These are phyloP conservation scores for Mionectes macconnelli DNA, from an alignment of 2,113 vertebrate species.

Conservation along the genomic window DNA sequence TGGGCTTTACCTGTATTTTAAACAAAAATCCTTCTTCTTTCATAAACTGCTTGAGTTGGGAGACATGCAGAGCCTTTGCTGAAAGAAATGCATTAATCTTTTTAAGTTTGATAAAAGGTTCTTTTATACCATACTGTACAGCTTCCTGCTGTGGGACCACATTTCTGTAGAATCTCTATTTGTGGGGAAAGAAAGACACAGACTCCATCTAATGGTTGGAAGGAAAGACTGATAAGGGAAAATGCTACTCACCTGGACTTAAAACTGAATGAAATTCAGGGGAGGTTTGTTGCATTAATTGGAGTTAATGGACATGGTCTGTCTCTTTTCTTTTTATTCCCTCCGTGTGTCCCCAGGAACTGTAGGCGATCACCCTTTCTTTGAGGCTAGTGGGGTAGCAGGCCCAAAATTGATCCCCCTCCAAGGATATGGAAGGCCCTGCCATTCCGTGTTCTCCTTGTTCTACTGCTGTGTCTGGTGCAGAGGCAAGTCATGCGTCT, in stretches of 20 bases:
- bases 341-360: neutral
- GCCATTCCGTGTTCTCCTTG: neutral
- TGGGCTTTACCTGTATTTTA: conserved; percentile 52
- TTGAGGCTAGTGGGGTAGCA: neutral
- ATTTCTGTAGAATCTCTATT: conserved; percentile 50
- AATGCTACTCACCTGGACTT: neutral
- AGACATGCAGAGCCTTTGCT: conserved; percentile 52
- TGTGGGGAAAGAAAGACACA: conserved; percentile 1
- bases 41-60: conserved; percentile 49
- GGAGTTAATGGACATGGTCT: neutral
- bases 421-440: neutral
- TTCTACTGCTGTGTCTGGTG: neutral
- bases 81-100: conserved; percentile 61
- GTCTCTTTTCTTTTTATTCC: neutral
- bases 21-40: conserved; percentile 45
- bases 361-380: neutral
- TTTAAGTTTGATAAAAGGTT: conserved; percentile 51
- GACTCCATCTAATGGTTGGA: neutral
- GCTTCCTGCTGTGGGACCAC: conserved; percentile 34
- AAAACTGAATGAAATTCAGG: neutral
- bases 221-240: neutral
- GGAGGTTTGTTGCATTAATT: neutral
- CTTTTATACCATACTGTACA: conserved; percentile 5
- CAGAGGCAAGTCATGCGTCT: neutral
- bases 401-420: neutral